A percentile compares a stretch with the other conserved stretches of the same genome.
These are phyloP conservation scores for Caenorhabditis angaria DNA, from an alignment of 2,888 invertebrate species.

Conservation along the genomic window DNA sequence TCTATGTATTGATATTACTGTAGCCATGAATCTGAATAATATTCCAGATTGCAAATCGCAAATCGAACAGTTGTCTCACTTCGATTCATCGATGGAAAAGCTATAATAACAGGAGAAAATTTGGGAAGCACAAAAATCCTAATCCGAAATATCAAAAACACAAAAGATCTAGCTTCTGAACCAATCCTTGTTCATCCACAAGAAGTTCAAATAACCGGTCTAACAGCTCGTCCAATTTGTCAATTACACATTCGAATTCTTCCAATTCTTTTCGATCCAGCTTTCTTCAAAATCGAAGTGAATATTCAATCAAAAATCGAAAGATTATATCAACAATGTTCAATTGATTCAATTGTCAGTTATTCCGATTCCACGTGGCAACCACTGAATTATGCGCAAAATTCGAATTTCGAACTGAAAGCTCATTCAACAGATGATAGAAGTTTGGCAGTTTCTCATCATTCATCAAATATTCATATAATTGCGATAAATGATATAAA, in stretches of 20 bases:
- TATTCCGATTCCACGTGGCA: constrained; percentile 62
- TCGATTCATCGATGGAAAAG: constrained; percentile 43
- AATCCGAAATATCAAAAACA: constrained; percentile 25
- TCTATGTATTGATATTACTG: not conserved
- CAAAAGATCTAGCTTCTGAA: constrained; percentile 23
- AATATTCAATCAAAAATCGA: constrained; percentile 19
- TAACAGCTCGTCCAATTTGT: constrained; percentile 38
- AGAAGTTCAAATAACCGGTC: constrained; percentile 23
- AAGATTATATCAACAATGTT: constrained; percentile 49
- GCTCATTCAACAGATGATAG: constrained; percentile 54
- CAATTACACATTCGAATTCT: constrained; percentile 22
- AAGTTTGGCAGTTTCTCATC: constrained; percentile 53
- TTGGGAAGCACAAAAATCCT: constrained; percentile 43
- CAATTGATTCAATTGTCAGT: constrained; percentile 51
- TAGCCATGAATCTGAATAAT: not conserved
- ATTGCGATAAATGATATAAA: constrained; percentile 33
- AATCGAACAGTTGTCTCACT: constrained; percentile 40
- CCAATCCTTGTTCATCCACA: constrained; percentile 23
- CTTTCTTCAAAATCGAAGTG: constrained; percentile 34
- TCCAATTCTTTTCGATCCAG: constrained; percentile 31
- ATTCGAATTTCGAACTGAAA: constrained; percentile 45
- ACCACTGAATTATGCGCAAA: constrained; percentile 46
- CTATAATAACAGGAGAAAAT: constrained; percentile 49
- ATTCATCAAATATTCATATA: constrained; percentile 32
- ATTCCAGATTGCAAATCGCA: constrained; percentile 17